Evolutionary conservation across 2,888 invertebrate genomes (phyloP).

Genomic region (Athripsodes cinereus): DNA sequence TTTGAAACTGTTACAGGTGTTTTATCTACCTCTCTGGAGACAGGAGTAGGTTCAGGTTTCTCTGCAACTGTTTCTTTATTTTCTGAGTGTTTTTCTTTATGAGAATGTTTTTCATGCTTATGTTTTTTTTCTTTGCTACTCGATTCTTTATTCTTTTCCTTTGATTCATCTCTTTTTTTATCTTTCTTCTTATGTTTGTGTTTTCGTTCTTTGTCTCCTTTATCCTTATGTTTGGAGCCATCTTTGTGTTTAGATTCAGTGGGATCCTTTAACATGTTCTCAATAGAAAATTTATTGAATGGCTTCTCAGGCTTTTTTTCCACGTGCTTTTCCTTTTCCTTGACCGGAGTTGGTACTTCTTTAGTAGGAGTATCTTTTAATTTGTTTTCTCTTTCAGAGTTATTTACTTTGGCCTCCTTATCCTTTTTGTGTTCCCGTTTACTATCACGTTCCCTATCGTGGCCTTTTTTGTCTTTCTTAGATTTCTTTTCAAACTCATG

Average conservation of each 20-base stretch:
- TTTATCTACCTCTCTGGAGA: conserved; percentile 18
- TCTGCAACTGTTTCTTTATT: conserved; percentile 41
- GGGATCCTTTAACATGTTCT: conserved; percentile 46
- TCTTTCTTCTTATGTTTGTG: conserved; percentile 61
- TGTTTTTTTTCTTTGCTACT: conserved; percentile 47
- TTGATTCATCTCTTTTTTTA: conserved; percentile 58
- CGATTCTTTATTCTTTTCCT: conserved; percentile 56
- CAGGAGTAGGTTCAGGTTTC: conserved; percentile 12
- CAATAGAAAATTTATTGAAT: conserved; percentile 46
- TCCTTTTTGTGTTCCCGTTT: conserved; percentile 55
- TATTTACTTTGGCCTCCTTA: conserved; percentile 37
- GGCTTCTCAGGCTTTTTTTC: conserved; percentile 39
- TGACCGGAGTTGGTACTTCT: conserved; percentile 36
- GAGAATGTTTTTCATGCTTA: conserved; percentile 50
- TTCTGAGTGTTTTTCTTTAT: conserved; percentile 46
- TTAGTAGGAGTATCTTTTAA: conserved; percentile 37
- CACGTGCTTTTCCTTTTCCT: conserved; percentile 39
- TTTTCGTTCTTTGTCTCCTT: conserved; percentile 48
- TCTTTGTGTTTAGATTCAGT: conserved; percentile 39
- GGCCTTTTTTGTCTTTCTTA: conserved; percentile 59
- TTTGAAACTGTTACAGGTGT: conserved; percentile 9
- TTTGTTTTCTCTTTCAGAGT: conserved; percentile 40
- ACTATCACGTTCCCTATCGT: conserved; percentile 56
- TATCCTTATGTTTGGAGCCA: conserved; percentile 45
- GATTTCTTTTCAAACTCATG: conserved; percentile 49